phyloP scores from a whole-genome alignment of 2,113 vertebrate genomes.

The Stigmatopora argus region DNA sequence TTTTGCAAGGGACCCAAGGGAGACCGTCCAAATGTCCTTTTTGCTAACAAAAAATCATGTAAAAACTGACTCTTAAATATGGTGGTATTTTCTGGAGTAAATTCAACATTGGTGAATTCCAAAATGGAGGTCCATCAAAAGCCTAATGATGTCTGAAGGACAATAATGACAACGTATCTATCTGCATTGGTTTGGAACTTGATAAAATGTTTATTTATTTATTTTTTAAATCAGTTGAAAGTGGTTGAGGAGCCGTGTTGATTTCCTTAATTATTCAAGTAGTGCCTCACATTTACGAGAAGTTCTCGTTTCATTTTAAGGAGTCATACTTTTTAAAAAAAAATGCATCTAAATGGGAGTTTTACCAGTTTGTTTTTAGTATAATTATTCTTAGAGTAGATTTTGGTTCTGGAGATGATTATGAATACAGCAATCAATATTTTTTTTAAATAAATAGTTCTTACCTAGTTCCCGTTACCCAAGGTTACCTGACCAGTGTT shows the following conservation, averaged over 20 bases:
- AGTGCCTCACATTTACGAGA: neutral
- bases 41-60: neutral
- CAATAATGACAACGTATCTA: neutral
- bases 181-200: too few species aligned
- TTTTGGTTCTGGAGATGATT: neutral
- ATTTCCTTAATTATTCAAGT: neutral
- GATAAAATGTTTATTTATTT: neutral
- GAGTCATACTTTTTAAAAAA: neutral
- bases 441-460: neutral
- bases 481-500: slow-evolving; percentile 27
- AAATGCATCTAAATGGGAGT: neutral
- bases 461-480: slow-evolving; percentile 18
- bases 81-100: neutral
- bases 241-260: too few species aligned
- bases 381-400: neutral
- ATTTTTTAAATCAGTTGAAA: neutral
- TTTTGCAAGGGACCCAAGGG: slow-evolving; percentile 81
- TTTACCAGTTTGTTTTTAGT: neutral
- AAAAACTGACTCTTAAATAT: neutral
- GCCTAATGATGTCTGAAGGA: neutral
- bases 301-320: neutral
- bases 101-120: neutral
- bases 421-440: neutral
- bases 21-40: too few species aligned
- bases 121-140: neutral